A percentile compares a stretch with the other conserved stretches of the same genome.
These are phyloP conservation scores for Marcusenius ussheri DNA, from an alignment of 2,113 vertebrate species.

Conservation along the genomic window DNA sequence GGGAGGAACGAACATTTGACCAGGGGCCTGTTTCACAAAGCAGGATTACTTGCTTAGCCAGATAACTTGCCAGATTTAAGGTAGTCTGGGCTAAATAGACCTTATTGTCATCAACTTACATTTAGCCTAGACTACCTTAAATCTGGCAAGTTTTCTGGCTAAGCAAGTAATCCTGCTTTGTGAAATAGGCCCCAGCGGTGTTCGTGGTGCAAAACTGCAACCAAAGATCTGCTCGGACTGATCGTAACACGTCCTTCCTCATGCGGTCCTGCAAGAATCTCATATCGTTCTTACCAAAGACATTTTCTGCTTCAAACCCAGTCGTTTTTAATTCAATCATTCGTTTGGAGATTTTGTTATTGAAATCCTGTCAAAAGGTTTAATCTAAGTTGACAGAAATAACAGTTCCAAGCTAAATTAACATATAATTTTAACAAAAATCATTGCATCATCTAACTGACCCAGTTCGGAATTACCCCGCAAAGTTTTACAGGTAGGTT, in stretches of 20 bases:
- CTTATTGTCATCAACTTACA: no score
- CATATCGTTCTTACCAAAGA: background rate
- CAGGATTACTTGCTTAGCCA: no score
- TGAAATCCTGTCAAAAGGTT: background rate
- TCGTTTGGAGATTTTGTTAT: background rate
- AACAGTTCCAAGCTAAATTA: background rate
- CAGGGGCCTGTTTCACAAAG: no score
- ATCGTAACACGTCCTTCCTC: background rate
- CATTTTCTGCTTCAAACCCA: background rate
- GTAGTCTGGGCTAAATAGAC: no score
- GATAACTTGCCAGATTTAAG: no score
- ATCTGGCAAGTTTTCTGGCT: no score
- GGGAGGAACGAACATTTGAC: background rate
- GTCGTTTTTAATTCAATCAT: background rate
- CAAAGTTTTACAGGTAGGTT: slow-evolving; percentile 1
- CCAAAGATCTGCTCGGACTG: background rate
- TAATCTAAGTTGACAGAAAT: background rate
- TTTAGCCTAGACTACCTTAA: no score
- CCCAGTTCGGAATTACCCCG: background rate
- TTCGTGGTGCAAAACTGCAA: background rate
- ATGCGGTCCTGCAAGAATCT: background rate
- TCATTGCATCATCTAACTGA: background rate
- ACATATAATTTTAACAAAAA: background rate
- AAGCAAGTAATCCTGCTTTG: no score
- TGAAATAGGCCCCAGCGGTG: background rate